Conservation (phyloP, 2,888 invertebrate genomes). For the Gortyna flavago region DNA sequence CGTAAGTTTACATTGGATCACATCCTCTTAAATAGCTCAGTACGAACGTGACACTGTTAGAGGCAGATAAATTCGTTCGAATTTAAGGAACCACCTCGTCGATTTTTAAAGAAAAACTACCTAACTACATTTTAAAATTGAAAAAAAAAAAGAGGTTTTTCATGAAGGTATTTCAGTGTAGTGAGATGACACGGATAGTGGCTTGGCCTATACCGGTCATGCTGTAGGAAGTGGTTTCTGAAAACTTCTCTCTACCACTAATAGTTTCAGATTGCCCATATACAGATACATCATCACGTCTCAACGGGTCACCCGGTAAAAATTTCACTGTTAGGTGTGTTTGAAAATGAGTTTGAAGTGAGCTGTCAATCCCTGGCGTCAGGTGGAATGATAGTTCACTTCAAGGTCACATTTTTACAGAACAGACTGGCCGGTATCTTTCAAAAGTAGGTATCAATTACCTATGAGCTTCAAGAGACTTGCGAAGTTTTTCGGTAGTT, state of each 20-base stretch:
- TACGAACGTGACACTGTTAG: not conserved
- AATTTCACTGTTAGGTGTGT: not conserved
- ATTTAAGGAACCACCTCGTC: not conserved
- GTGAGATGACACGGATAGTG: not conserved
- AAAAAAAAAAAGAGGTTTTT: not conserved
- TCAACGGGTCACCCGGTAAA: not conserved
- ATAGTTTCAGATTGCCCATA: not conserved
- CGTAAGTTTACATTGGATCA: not conserved
- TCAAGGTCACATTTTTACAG: not conserved
- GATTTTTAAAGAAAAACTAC: not conserved
- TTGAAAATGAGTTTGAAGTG: not conserved
- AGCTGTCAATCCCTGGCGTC: not conserved
- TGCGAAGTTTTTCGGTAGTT: not conserved
- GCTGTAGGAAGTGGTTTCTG: not conserved
- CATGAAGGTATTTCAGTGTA: not conserved
- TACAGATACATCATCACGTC: not conserved
- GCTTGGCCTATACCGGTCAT: not conserved
- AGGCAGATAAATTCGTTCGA: not conserved
- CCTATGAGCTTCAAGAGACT: not conserved
- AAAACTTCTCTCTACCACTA: not conserved
- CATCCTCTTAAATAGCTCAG: not conserved
- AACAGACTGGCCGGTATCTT: not conserved
- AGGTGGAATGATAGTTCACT: not conserved
- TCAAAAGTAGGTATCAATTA: not conserved
- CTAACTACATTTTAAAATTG: not conserved